Evolutionary conservation across 2,113 vertebrate species (phyloP).

Genomic region (Nannospalax galili): DNA sequence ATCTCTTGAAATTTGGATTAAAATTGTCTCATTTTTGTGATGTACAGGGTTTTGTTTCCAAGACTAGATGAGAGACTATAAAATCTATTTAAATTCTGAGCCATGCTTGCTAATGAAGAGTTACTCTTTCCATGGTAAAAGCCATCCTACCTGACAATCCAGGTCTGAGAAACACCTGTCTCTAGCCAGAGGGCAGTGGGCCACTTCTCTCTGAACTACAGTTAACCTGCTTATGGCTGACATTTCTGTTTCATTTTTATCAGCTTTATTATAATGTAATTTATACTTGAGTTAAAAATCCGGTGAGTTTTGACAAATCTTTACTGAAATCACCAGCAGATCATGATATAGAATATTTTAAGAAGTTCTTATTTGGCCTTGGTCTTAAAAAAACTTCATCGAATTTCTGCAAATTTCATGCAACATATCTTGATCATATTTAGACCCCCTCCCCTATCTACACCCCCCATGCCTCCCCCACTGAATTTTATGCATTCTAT

Average conservation of each 20-base stretch:
- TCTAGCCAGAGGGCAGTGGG: background rate
- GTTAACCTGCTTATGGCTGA: background rate
- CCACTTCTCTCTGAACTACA: background rate
- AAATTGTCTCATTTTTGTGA: background rate
- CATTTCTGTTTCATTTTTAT: background rate
- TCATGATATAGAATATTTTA: background rate
- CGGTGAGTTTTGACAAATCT: background rate
- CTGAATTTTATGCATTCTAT: too few relatives aligned
- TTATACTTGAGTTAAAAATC: constrained; percentile 22
- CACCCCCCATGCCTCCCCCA: too few relatives aligned
- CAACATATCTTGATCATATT: too few relatives aligned
- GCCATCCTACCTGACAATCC: background rate
- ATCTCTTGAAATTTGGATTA: background rate
- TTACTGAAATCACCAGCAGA: background rate
- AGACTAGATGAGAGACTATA: background rate
- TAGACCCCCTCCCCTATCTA: too few relatives aligned
- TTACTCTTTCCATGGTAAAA: background rate
- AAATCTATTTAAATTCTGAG: constrained; percentile 12
- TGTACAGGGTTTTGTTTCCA: background rate
- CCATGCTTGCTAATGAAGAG: background rate
- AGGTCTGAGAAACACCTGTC: background rate
- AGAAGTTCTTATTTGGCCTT: background rate
- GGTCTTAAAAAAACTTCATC: too few relatives aligned
- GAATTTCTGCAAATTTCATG: too few relatives aligned
- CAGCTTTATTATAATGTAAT: background rate